phyloP scores from a whole-genome alignment of 2,888 invertebrate genomes.

The Euproctis similis region DNA sequence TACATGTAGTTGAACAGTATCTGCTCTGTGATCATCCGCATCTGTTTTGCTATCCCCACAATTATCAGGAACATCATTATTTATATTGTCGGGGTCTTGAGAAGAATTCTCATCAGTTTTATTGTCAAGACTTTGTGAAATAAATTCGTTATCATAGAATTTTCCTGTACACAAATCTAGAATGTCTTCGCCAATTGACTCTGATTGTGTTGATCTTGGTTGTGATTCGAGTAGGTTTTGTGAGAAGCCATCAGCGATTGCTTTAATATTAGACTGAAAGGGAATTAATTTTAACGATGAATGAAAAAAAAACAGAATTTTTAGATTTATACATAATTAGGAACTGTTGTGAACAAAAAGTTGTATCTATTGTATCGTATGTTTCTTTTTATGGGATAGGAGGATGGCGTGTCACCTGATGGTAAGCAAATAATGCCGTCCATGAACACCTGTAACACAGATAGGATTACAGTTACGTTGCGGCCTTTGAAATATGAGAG shows the following conservation, averaged over 20 bases:
- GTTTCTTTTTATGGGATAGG: no score
- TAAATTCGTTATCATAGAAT: conserved; percentile 65
- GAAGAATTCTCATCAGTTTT: conserved; percentile 14
- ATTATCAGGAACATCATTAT: conserved; percentile 11
- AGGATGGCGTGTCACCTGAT: no score
- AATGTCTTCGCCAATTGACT: conserved; percentile 63
- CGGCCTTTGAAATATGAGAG: no score
- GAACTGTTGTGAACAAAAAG: no score
- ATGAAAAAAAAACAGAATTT: no score
- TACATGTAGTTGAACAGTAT: background rate
- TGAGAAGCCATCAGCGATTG: conserved; percentile 69
- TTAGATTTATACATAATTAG: no score
- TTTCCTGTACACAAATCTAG: conserved; percentile 75
- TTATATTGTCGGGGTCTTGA: conserved; percentile 10
- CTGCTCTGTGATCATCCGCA: background rate
- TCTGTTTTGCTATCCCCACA: conserved; percentile 5
- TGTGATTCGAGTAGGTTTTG: conserved; percentile 59
- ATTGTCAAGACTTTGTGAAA: conserved; percentile 31
- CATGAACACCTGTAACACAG: no score
- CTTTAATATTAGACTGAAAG: conserved; percentile 64
- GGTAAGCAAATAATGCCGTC: no score
- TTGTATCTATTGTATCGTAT: no score
- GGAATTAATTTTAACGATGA: no score
- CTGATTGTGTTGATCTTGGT: conserved; percentile 42
- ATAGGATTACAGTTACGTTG: no score